Conservation (phyloP, 30 jellyfish, hydroid and myxozoan species). For the Nemopilema nomurai region DNA sequence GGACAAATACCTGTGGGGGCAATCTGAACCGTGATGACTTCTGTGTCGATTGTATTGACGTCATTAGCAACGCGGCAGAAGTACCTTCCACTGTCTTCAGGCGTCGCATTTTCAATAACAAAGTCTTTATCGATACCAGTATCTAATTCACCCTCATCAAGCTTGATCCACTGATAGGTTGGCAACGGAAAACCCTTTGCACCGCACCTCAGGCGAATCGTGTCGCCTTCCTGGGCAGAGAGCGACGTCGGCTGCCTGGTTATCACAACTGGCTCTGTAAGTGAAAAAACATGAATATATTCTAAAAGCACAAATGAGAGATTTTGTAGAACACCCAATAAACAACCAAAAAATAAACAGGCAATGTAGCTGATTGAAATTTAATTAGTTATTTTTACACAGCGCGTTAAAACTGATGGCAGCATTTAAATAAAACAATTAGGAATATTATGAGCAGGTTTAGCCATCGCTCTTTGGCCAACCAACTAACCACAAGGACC, state of each 20-base stretch:
- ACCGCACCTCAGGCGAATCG: constrained; percentile 40
- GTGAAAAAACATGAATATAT: too few relatives aligned
- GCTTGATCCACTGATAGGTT: constrained; percentile 75
- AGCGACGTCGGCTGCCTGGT: constrained; percentile 71
- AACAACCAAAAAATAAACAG: too few relatives aligned
- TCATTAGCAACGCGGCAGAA: constrained; percentile 69
- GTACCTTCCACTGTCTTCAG: constrained; percentile 71
- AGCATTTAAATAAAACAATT: too few relatives aligned
- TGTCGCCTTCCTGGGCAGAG: constrained; percentile 54
- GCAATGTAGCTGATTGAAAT: too few relatives aligned
- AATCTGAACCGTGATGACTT: constrained; percentile 48
- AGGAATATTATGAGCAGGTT: too few relatives aligned
- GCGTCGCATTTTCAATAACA: constrained; percentile 18
- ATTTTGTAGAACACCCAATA: too few relatives aligned
- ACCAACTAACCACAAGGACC: too few relatives aligned
- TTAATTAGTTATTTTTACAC: too few relatives aligned
- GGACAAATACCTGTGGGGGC: constrained; percentile 46
- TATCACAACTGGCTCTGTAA: constrained; percentile 76
- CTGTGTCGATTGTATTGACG: constrained; percentile 53
- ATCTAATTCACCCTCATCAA: constrained; percentile 51
- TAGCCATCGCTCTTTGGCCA: too few relatives aligned
- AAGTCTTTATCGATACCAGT: constrained; percentile 56
- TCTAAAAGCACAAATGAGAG: too few relatives aligned
- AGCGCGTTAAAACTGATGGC: too few relatives aligned
- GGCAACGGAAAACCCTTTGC: constrained; percentile 91